Base-by-base conservation (phyloP, 2,113 vertebrate genomes). In the Ivindomyrus marchei region DNA sequence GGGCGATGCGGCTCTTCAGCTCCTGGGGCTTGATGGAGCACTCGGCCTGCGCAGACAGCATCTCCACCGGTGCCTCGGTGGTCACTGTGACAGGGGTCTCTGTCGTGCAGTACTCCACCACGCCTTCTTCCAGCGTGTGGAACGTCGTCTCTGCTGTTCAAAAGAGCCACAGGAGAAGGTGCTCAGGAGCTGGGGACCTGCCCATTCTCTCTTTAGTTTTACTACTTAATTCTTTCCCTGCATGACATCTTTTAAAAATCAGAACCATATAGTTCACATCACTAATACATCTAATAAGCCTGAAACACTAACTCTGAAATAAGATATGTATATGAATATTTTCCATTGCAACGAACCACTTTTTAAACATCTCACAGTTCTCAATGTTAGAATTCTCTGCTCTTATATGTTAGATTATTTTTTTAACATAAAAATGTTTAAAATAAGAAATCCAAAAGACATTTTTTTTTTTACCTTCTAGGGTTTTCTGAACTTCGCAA, bases 31-130 rank as follows among this genome's bases (percentile, higher is more conserved):
- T 99, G 7, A 96, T 94, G 0, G 97, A 95, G 2, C 96, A 92
- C 5, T 97, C 97, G 0, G 95, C 90, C 0, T 96, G 97, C 19
- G 96, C 96, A 0, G 97, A 92, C 90, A 98, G 93, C 95, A 98
- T 96, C 93, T 98, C 98, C 92, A 98, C 92, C 0, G 98, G 97
- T 0, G 97, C 91, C 92, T 98, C 98, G 0, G 97, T 92, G 31
- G 95, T 94, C 46, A 98, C 96, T 0, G 97, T 92, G 0, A 96
- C 90, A 0, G 97, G 93, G 2, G 97, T 92, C 91, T 98, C 98
- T 0, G 97, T 96, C 0, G 98, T 99, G 95, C 98, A 99, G 95
- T 99, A 99, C 92, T 99, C 98, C 13, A 99, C 97, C 1, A 99
- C 97, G 0, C 96, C 97, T 0, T 99, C 98, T 92, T 99, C 98